A percentile compares a stretch with the other conserved stretches of the same genome.
Evolutionary conservation across 2,797 vertebrate species (phyloP).

Genomic region (Odontamblyopus rebecca): DNA sequence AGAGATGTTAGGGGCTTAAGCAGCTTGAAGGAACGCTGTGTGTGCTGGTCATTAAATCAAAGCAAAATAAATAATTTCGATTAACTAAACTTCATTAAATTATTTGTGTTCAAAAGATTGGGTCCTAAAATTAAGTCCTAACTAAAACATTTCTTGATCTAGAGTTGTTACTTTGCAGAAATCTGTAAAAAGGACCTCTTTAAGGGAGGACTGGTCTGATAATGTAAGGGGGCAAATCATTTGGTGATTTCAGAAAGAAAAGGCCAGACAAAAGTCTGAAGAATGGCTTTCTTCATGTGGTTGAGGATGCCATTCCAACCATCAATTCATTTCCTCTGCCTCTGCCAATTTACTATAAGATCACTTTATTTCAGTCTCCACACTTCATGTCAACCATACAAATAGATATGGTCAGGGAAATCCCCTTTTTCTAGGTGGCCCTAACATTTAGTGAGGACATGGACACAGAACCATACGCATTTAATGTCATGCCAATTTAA

Average conservation of each 20-base stretch:
- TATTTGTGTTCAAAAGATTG: not conserved
- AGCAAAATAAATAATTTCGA: not conserved
- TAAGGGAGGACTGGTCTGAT: too few species aligned
- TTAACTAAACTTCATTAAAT: not conserved
- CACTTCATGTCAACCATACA: slow-evolving; percentile 66
- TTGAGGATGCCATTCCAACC: too few species aligned
- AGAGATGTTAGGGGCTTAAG: not conserved
- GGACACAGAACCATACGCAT: too few species aligned
- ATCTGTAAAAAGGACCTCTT: too few species aligned
- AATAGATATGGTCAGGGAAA: slow-evolving; percentile 57
- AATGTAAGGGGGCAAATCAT: too few species aligned
- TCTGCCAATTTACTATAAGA: not conserved
- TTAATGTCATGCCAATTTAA: too few species aligned
- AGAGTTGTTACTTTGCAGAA: too few species aligned
- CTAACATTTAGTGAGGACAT: too few species aligned
- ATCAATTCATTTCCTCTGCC: too few species aligned
- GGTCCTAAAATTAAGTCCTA: not conserved
- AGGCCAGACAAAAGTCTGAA: too few species aligned
- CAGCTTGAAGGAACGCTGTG: not conserved
- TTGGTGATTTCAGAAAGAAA: too few species aligned
- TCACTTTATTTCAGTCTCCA: slow-evolving; percentile 64
- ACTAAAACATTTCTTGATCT: not conserved
- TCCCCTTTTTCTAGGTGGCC: slow-evolving; percentile 47
- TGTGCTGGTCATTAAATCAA: not conserved
- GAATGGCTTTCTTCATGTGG: too few species aligned